A percentile compares a stretch with the other conserved stretches of the same genome.
These are phyloP conservation scores for Mesochorus sp. DNA, from an alignment of 2,888 invertebrate species.

Conservation along the genomic window DNA sequence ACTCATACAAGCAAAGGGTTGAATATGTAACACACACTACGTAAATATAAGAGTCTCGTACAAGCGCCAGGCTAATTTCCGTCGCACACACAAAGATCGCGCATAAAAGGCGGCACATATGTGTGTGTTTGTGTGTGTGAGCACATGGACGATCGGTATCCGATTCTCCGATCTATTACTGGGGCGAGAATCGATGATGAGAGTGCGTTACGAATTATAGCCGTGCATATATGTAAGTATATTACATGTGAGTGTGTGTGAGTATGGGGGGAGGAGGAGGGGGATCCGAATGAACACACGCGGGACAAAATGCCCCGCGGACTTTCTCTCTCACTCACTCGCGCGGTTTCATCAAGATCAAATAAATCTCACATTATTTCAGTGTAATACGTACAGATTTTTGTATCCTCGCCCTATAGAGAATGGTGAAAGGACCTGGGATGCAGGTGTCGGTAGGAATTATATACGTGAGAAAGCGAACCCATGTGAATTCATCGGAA, in stretches of 20 bases:
- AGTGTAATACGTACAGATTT: slow-evolving; percentile 19
- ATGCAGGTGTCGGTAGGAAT: slow-evolving; percentile 25
- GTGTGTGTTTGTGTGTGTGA: not conserved
- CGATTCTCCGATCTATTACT: slow-evolving; percentile 42
- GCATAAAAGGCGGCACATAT: not conserved
- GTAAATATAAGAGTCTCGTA: not conserved
- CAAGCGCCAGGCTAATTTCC: slow-evolving; percentile 54
- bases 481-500: slow-evolving; percentile 20
- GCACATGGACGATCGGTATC: slow-evolving; percentile 28
- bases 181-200: slow-evolving; percentile 17
- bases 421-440: slow-evolving; percentile 6
- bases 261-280: not conserved
- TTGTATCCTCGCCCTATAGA: not conserved
- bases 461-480: slow-evolving; percentile 30
- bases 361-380: slow-evolving; percentile 28
- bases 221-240: not conserved
- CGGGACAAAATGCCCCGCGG: slow-evolving; percentile 9
- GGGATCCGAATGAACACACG: no score
- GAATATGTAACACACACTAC: slow-evolving; percentile 12
- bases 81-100: slow-evolving; percentile 18
- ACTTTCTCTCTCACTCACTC: not conserved
- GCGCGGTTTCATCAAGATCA: slow-evolving; percentile 26
- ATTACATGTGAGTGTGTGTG: not conserved
- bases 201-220: slow-evolving; percentile 40
- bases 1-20: slow-evolving; percentile 31